phyloP scores from a whole-genome alignment of 2,113 vertebrate genomes.

The Petrocephalus microphthalmus region DNA sequence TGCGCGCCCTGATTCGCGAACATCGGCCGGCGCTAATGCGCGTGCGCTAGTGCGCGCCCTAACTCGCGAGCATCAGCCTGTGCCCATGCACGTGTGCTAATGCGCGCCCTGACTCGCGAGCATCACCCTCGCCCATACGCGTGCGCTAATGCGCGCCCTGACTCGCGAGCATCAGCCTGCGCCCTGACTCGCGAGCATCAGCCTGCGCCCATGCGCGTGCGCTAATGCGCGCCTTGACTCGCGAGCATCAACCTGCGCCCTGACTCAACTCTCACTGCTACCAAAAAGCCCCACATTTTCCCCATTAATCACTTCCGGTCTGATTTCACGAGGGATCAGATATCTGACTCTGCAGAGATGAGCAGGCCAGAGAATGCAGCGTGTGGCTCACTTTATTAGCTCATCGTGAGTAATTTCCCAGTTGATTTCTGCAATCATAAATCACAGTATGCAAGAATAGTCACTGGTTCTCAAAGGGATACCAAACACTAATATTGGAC shows the following conservation, averaged over 20 bases:
- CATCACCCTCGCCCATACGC: neutral
- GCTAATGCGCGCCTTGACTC: neutral
- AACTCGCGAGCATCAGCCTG: neutral
- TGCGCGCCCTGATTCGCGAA: neutral
- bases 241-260: neutral
- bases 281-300: neutral
- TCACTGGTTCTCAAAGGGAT: neutral
- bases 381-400: neutral
- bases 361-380: neutral
- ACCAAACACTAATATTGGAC: neutral
- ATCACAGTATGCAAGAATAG: neutral
- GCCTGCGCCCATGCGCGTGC: neutral
- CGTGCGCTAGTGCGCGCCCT: neutral
- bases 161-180: neutral
- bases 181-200: neutral
- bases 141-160: neutral
- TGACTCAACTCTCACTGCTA: neutral
- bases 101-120: neutral
- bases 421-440: neutral
- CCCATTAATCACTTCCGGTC: constrained; percentile 3
- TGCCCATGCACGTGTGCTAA: too few species aligned
- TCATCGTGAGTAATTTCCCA: neutral
- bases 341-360: neutral
- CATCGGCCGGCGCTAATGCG: neutral
- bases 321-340: neutral